Evolutionary conservation across 2,113 vertebrate genomes (phyloP), one percentile per base, ranked within the genome.

Genomic region (Ornithorhynchus anatinus): DNA sequence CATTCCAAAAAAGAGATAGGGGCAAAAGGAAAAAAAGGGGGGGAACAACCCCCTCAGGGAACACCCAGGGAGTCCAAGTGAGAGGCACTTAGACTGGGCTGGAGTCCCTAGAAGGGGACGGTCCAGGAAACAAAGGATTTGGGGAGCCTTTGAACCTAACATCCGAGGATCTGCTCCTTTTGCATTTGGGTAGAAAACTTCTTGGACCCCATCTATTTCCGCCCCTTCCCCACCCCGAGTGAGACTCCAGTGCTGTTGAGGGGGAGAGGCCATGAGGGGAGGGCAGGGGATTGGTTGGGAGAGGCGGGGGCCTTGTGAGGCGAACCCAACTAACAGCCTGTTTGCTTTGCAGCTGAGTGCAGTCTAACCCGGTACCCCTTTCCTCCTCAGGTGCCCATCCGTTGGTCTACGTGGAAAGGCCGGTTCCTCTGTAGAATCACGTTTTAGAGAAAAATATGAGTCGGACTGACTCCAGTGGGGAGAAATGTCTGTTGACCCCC

Each of bases 271-370:
- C 37, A 5, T 53, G 76, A 70, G 33, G 29, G 56, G 81, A 61
- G 48, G 44, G 48, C 7, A 61, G 65, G 69, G 69, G 20, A 32
- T 67, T 37, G 72, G 4, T 1, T 25, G 51, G 62, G 52, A 39
- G 45, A 35, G 23, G 47, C 27, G 36, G 71, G 62, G 67, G 6
- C 29, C 69, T 48, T 15, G 27, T 5, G n/a, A 45, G 72, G 64
- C 37, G 29, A 70, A 53, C 68, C 65, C 44, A 1, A 87, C 86
- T 87, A 87, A 87, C 53, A 25, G 42, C 81, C 75, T 64, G 71
- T 86, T 90, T 89, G 84, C 84, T 76, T 90, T 90, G 68, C 89
- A 89, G 89, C 85, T 60, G 69, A 44, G 77, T 83, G 52, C 69
- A 59, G 61, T 71, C 80, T 90, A 89, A 89, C 84, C 59, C 5